Base-by-base conservation (phyloP, 2,888 invertebrate species). In the Ecliptopera silaceata region DNA sequence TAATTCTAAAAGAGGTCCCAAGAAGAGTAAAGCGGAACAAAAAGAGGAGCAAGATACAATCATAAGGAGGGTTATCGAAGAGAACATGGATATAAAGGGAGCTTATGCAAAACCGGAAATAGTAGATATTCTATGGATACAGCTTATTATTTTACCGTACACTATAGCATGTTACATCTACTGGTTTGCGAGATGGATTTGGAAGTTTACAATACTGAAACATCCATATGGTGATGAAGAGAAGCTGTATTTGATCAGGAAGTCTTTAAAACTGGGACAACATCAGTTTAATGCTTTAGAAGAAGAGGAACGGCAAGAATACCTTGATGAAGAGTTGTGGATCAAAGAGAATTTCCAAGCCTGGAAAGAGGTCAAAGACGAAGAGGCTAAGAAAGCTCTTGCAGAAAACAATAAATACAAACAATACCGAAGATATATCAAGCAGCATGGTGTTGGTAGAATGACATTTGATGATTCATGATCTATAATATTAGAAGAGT, bases 21-120 rank as follows among this genome's bases (percentile, higher is more conserved):
- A 84, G 48, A 92, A 90, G 59, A 93, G 92, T 31, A 94, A 94
- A 75, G 77, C 88, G 2, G 94, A 95, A 72, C 92, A 93, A 65
- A 96, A 95, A 79, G 95, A 95, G 66, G 96, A 97, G 80, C 94
- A 96, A 63, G 97, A 98, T 75, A 92, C 92, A 56, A 93, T 97
- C 34, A 95, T 98, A 51, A 93, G 95, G 61, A 93, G 94, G 77
- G 95, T 98, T 2, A 95, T 98, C 56, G 97, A 96, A 82, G 95
- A 97, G 66, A 98, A 97, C 76, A 96, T 98, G 95, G 97, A 98
- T 75, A 97, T 98, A 43, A 95, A 97, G 77, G 98, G 98, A 13
- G 97, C 97, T 0, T 98, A 97, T 83, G 96, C 97, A 0, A 97
- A 97, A 76, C 98, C 97, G 0, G 94, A 93, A 48, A 80, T 96